phyloP scores from a whole-genome alignment of 2,113 vertebrate species.

The Pavo muticus region DNA sequence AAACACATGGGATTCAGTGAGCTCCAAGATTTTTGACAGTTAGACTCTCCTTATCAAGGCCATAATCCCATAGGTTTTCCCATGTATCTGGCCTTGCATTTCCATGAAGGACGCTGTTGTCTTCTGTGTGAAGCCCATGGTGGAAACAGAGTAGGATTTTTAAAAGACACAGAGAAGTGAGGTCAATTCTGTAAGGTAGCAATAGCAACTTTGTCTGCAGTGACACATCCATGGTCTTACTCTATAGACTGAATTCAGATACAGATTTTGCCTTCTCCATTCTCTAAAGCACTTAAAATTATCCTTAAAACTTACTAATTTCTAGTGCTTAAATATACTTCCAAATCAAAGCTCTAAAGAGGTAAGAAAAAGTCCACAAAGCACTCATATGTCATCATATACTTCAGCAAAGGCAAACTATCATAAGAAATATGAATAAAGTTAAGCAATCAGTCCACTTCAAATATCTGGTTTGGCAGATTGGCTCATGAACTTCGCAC shows the following conservation, averaged over 20 bases:
- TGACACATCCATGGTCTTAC: neutral
- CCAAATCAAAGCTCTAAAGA: neutral
- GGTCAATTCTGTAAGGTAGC: neutral
- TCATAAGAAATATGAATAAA: slow-evolving; percentile 33
- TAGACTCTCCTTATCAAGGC: neutral
- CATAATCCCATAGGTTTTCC: neutral
- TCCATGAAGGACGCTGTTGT: neutral
- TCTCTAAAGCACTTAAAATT: neutral
- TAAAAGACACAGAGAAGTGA: neutral
- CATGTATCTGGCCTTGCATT: neutral
- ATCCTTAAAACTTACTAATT: neutral
- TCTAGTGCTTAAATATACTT: slow-evolving; percentile 13
- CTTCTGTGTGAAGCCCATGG: fast-evolving
- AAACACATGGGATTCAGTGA: neutral
- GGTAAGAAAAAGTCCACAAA: neutral
- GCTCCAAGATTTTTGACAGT: neutral
- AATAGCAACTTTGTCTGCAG: neutral
- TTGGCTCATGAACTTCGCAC: slow-evolving; percentile 23
- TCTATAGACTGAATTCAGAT: neutral
- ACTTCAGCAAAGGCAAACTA: neutral
- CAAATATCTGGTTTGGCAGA: slow-evolving; percentile 4
- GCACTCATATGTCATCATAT: neutral
- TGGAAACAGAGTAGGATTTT: neutral
- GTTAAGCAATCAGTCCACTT: neutral
- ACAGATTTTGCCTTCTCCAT: neutral